Evolutionary conservation across 2,113 vertebrate species (phyloP).

Genomic region (Microtus richardsoni): DNA sequence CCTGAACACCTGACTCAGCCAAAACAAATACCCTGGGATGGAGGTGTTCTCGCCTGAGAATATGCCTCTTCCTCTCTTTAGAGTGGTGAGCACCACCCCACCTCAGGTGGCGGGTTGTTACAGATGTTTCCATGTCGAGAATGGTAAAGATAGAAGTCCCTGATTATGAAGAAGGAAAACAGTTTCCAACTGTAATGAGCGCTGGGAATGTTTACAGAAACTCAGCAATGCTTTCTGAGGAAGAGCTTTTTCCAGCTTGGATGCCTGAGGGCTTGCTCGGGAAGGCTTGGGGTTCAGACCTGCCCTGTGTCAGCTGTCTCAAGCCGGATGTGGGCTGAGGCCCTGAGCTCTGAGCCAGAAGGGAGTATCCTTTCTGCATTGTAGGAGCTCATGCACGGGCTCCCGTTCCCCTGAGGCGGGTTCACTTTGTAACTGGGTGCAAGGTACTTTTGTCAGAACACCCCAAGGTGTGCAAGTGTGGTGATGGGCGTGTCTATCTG

Average conservation of each 20-base stretch:
- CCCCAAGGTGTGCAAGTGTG: too few species aligned
- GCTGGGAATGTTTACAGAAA: neutral
- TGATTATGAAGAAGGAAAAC: constrained; percentile 4
- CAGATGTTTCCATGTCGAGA: neutral
- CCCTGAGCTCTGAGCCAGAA: neutral
- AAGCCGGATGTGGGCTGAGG: neutral
- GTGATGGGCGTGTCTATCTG: neutral
- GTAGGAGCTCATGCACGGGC: neutral
- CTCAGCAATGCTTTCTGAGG: neutral
- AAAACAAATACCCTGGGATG: neutral
- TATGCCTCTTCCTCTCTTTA: neutral
- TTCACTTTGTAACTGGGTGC: neutral
- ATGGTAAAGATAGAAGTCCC: neutral
- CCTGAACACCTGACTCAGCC: neutral
- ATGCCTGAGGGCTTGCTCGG: neutral
- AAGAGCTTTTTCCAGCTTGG: neutral
- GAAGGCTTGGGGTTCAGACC: neutral
- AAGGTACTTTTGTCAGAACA: neutral
- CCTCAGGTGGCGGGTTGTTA: neutral
- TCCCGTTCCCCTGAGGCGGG: too few species aligned
- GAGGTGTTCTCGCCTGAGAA: neutral
- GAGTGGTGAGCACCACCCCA: neutral
- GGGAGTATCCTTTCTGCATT: neutral
- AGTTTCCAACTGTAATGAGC: neutral
- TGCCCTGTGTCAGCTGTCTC: neutral